Percentiles rank a stretch among this genome's conserved stretches.
Conservation (phyloP, 2,113 vertebrate genomes). For the Vulpes vulpes region DNA sequence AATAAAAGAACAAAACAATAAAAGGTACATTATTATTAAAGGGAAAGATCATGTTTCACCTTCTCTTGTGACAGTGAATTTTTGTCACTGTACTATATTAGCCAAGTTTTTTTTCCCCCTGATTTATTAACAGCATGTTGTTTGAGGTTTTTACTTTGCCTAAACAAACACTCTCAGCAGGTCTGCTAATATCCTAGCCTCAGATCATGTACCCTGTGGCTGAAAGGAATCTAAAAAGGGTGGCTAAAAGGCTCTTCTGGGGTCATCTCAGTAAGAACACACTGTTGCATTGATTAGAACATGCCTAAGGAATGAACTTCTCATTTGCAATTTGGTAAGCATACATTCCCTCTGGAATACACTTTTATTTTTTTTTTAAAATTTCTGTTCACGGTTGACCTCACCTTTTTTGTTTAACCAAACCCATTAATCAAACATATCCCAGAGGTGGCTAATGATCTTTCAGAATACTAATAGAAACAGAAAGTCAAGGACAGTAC, state of each 20-base stretch:
- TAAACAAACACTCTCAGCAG: neutral
- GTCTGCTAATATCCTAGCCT: neutral
- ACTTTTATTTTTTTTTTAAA: constrained; percentile 53
- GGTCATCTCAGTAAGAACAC: constrained; percentile 35
- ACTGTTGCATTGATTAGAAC: constrained; percentile 64
- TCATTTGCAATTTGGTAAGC: constrained; percentile 73
- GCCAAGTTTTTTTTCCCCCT: neutral
- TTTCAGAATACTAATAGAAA: constrained; percentile 87
- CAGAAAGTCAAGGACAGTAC: constrained; percentile 89
- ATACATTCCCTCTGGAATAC: constrained; percentile 74
- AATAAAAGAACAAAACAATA: neutral
- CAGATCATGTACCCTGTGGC: neutral
- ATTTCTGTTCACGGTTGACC: constrained; percentile 86
- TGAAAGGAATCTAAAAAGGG: neutral
- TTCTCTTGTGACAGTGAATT: neutral
- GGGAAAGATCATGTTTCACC: neutral
- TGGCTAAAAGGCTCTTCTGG: neutral
- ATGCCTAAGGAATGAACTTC: constrained; percentile 57
- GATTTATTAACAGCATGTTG: neutral
- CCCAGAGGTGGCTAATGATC: constrained; percentile 87
- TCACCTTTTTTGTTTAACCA: constrained; percentile 87
- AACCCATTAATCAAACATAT: constrained; percentile 89
- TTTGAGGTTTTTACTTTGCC: neutral
- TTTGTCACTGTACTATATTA: neutral
- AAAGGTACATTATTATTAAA: neutral